Percentiles rank a stretch among this genome's conserved stretches.
Conservation (phyloP, 2,888 invertebrate genomes). For the Acrocyrtus sp. region DNA sequence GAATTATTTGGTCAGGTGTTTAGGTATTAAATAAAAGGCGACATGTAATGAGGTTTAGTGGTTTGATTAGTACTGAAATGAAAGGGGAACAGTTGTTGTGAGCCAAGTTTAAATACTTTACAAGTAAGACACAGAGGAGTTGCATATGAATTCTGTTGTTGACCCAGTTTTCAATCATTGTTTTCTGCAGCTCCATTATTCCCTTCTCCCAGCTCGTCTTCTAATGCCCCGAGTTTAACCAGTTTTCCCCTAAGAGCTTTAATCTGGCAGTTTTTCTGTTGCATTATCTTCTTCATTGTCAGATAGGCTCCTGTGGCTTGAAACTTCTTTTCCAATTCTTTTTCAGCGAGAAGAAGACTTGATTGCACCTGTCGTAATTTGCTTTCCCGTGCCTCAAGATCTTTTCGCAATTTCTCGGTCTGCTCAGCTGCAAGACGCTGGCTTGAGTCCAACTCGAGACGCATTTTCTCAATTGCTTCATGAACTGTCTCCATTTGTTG, state of each 20-base stretch:
- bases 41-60: no score
- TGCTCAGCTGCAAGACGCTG: conserved; percentile 60
- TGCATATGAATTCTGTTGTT: background rate
- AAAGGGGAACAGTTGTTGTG: background rate
- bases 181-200: conserved; percentile 16
- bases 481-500: conserved; percentile 58
- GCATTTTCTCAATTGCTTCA: conserved; percentile 61
- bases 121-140: background rate
- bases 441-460: conserved; percentile 59
- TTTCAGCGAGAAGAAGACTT: conserved; percentile 70
- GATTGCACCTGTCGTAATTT: conserved; percentile 65
- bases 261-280: conserved; percentile 71
- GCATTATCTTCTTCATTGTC: conserved; percentile 71
- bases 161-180: background rate
- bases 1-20: no score
- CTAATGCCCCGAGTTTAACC: conserved; percentile 40
- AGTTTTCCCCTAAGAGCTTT: conserved; percentile 67
- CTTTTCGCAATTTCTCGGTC: conserved; percentile 64
- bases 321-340: conserved; percentile 72
- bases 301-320: conserved; percentile 70
- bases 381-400: conserved; percentile 58
- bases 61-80: no score
- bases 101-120: background rate
- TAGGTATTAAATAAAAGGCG: no score
- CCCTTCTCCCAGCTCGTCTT: conserved; percentile 24